A percentile compares a stretch with the other conserved stretches of the same genome.
Conservation (phyloP, 1,140 invertebrate genomes). For the Eumaeus atala region DNA sequence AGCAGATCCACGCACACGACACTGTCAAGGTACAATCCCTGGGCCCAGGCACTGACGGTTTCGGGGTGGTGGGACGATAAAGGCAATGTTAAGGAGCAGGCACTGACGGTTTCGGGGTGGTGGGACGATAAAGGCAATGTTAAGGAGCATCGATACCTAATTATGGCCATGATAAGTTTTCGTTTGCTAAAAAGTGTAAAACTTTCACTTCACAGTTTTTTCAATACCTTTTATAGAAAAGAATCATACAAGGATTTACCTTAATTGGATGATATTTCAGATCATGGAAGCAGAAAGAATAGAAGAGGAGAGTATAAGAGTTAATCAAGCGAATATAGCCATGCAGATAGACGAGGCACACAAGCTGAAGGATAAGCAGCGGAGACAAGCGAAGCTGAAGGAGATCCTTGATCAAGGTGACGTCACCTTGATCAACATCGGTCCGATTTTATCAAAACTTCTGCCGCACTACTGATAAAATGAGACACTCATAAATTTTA, state of each 20-base stretch:
- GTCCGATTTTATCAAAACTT: too few species aligned
- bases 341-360: constrained; percentile 66
- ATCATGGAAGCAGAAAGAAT: constrained; percentile 78
- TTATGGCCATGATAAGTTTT: too few species aligned
- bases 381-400: constrained; percentile 48
- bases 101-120: too few species aligned
- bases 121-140: too few species aligned
- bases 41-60: neutral
- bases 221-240: neutral
- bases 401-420: constrained; percentile 62
- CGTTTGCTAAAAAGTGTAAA: too few species aligned
- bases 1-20: constrained; percentile 65
- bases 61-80: too few species aligned
- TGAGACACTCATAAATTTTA: too few species aligned
- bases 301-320: constrained; percentile 78
- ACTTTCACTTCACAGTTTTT: too few species aligned
- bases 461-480: too few species aligned
- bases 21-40: constrained; percentile 41
- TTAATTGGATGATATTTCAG: constrained; percentile 24
- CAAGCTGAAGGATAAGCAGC: constrained; percentile 62
- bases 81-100: too few species aligned
- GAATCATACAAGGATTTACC: neutral
- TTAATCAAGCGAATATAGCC: constrained; percentile 73
- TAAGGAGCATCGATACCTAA: too few species aligned
- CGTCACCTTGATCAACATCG: too few species aligned